These are phyloP conservation scores for Phalanger gymnotis DNA, from an alignment of 2,797 vertebrate genomes.

Conservation along the genomic window DNA sequence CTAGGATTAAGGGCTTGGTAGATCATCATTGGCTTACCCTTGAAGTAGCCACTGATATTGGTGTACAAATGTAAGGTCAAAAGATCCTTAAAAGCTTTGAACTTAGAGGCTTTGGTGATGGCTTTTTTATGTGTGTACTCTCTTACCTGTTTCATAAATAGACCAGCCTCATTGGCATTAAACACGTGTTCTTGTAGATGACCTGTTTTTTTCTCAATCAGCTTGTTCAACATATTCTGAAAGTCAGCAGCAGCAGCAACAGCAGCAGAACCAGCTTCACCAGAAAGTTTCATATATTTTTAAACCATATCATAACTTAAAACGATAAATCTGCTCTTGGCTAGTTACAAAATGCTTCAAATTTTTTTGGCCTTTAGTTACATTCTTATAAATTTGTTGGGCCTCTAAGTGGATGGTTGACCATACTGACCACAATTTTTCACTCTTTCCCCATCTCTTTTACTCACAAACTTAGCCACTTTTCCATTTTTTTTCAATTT, in stretches of 20 bases:
- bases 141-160: background rate
- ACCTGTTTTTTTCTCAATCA: background rate
- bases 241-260: background rate
- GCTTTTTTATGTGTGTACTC: background rate
- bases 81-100: background rate
- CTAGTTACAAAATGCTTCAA: background rate
- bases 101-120: background rate
- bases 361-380: background rate
- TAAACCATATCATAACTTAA: background rate
- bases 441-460: background rate
- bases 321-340: background rate
- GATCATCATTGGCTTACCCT: background rate
- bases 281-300: background rate
- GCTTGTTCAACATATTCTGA: background rate
- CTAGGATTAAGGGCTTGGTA: background rate
- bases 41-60: background rate
- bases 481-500: background rate
- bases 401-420: background rate
- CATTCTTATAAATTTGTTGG: background rate
- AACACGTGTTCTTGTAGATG: background rate
- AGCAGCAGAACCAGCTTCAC: background rate
- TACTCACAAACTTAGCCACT: background rate
- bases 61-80: background rate
- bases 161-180: background rate
- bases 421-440: background rate